Evolutionary conservation across 1,140 invertebrate genomes (phyloP), one percentile per base, ranked within the genome.

Genomic region (Eupristina koningsbergeri): DNA sequence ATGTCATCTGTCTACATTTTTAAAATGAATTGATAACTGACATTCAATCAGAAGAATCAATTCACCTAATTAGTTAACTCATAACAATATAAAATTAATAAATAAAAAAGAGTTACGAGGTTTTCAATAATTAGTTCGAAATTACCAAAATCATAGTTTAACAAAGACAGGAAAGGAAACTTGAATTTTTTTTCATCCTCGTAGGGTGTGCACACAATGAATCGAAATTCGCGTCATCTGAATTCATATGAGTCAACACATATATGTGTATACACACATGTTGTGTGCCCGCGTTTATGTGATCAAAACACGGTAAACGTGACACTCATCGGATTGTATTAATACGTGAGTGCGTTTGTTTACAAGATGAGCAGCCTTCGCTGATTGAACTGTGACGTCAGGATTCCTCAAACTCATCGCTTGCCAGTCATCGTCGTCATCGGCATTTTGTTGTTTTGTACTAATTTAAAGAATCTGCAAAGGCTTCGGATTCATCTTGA

Each of bases 341-440:
- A 31, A 45, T 45, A n/a, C 34, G 73, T 47, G 69, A 39, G 39
- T 41, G 36, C 29, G 29, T 34, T 8, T 31, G 45, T 75, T 75
- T 41, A 45, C 41, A 41, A 45, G 36, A n/a, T 31, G 36, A 41
- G n/a, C 29, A n/a, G 1, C n/a, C n/a, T 17, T 50, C 13, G 47
- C 47, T 50, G 47, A 50, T 50, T 50, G 15, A 2, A 22, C 22
- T 17, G 39, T 75, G 41, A 75, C 73, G 45, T 75, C 26, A 75
- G 45, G 45, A 50, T 75, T 75, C n/a, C n/a, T 31, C 73, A 53
- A 53, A 34, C n/a, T n/a, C n/a, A n/a, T n/a, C n/a, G n/a, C n/a
- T n/a, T n/a, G n/a, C n/a, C n/a, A n/a, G 36, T 17, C 6, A 64
- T 17, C 15, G 15, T 41, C 41, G 36, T 17, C 36, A 39, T 26